Conservation (phyloP, 2,888 invertebrate genomes). For the Sphaerophoria taeniata region DNA sequence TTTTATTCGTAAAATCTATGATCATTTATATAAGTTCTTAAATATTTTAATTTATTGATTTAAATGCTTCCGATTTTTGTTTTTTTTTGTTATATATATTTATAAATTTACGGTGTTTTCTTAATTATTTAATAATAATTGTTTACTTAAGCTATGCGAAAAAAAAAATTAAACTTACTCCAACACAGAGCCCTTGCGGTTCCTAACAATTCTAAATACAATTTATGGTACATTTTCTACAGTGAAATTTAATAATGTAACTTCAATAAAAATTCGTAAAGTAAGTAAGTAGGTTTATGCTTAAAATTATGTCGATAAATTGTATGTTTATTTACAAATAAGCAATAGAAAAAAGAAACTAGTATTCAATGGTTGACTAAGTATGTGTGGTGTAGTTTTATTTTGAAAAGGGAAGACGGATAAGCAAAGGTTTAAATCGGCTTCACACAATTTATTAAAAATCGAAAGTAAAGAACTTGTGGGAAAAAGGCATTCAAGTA, state of each 20-base stretch:
- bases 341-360: constrained; percentile 25
- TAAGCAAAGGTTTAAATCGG: constrained; percentile 21
- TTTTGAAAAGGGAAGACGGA: constrained; percentile 56
- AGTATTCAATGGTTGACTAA: neutral
- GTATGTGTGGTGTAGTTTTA: constrained; percentile 2
- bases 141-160: constrained; percentile 53
- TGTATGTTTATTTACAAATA: constrained; percentile 26
- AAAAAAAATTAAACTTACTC: constrained; percentile 49
- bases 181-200: constrained; percentile 66
- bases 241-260: constrained; percentile 55
- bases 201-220: constrained; percentile 70
- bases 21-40: constrained; percentile 68
- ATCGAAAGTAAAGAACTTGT: constrained; percentile 19
- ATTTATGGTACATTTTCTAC: constrained; percentile 72
- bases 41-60: constrained; percentile 64
- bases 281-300: constrained; percentile 13
- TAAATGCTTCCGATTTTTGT: constrained; percentile 41
- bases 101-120: constrained; percentile 47
- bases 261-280: constrained; percentile 50
- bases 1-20: constrained; percentile 72
- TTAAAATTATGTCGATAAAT: constrained; percentile 24
- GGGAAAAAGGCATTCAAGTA: constrained; percentile 35
- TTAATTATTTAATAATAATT: constrained; percentile 40
- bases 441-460: neutral
- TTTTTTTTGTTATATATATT: constrained; percentile 35